Conservation (phyloP, 1,140 invertebrate species). For the Chymomyza costata region DNA sequence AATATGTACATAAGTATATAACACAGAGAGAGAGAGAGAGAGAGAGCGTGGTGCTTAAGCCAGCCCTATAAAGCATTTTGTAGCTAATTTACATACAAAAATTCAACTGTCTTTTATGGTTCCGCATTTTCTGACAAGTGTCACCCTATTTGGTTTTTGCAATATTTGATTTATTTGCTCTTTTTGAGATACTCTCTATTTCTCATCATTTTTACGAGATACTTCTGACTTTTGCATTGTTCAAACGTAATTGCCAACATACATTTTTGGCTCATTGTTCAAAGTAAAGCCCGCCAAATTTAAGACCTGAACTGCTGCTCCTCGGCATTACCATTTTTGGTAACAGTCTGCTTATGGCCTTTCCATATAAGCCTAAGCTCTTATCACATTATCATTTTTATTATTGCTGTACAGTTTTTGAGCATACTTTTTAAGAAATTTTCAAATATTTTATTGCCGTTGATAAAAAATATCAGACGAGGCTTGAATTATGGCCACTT, state of each 20-base stretch:
- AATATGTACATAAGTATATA: constrained; percentile 7
- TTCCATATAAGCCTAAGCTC: constrained; percentile 37
- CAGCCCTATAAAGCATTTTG: constrained; percentile 34
- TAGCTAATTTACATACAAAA: constrained; percentile 48
- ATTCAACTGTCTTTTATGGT: constrained; percentile 18
- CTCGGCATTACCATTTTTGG: constrained; percentile 6
- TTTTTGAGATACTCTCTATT: constrained; percentile 12
- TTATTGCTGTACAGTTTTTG: constrained; percentile 27
- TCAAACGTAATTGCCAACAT: constrained; percentile 50
- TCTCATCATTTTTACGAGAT: constrained; percentile 19
- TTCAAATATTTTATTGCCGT: too few species aligned
- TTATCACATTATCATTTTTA: constrained; percentile 59
- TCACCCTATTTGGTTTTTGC: constrained; percentile 21
- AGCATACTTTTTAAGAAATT: constrained; percentile 1
- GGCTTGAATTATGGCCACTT: too few species aligned
- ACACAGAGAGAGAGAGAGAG: not conserved
- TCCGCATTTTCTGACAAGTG: constrained; percentile 47
- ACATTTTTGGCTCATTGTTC: constrained; percentile 26
- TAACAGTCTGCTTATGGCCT: not conserved
- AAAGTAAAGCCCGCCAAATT: constrained; percentile 13
- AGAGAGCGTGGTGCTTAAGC: constrained; percentile 9
- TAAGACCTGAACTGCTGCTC: constrained; percentile 5
- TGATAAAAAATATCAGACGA: not conserved
- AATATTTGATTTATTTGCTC: constrained; percentile 44
- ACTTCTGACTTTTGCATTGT: constrained; percentile 18